Evolutionary conservation across 2,113 vertebrate genomes (phyloP), one percentile per base, ranked within the genome.

Genomic region (Phycodurus eques): DNA sequence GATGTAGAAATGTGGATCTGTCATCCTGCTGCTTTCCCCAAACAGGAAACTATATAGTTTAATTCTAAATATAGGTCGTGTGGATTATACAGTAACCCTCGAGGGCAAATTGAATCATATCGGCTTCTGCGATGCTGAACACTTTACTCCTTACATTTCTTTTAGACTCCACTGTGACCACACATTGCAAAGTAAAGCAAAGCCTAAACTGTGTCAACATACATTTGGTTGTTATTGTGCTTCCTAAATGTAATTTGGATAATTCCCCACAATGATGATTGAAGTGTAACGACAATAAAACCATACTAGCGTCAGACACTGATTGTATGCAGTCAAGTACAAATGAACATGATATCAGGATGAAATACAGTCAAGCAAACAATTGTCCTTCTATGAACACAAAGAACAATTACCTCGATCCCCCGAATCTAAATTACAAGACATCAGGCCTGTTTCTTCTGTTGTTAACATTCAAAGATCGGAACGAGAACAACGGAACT

Each of bases 141-240:
- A 77, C 76, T 74, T 72, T 3, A 59, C 92, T 91, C 80, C 92
- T 93, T 93, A 85, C 81, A 56, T 47, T 74, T 53, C 66, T 65
- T 72, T 35, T 53, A 66, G 74, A 80, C 60, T 62, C 56, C 60
- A 49, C 65, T 92, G 88, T 91, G 92, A 75, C 94, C 82, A 94
- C 93, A 74, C 67, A 67, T 87, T 85, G 85, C 56, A 94, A 94
- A 93, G 88, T 89, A 80, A 87, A 73, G 49, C 54, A 86, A 92
- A 89, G 93, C 94, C 93, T 88, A 90, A 73, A 92, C 81, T 93
- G 90, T 93, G 88, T 1, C 5, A 31, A 33, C 57, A 33, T 60
- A 27, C 22, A 27, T 27, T 57, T 12, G 22, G 27, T 5, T 49
- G 47, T 49, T 15, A 49, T 14, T 14, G 12, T 49, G 15, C 15